These are phyloP conservation scores for Nineta flava DNA, from an alignment of 2,888 invertebrate species.

Conservation along the genomic window DNA sequence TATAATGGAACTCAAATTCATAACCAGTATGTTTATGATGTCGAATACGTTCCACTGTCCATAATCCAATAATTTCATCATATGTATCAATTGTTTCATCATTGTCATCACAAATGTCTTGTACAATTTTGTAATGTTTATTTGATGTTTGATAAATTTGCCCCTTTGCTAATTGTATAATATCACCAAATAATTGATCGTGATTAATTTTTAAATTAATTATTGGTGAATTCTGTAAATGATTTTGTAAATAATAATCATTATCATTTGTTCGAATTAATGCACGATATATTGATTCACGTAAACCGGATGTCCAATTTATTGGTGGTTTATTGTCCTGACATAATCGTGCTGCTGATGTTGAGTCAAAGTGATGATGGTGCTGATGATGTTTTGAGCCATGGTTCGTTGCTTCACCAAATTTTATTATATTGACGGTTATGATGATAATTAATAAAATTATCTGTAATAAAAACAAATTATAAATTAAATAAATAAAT, in stretches of 20 bases:
- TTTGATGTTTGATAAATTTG: constrained; percentile 35
- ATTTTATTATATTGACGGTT: background rate
- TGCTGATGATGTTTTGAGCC: background rate
- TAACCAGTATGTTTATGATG: constrained; percentile 35
- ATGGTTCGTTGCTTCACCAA: background rate
- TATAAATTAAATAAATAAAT: too few relatives aligned
- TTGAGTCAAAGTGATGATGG: too few relatives aligned
- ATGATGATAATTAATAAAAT: background rate
- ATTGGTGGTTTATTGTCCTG: constrained; percentile 9
- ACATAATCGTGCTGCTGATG: too few relatives aligned
- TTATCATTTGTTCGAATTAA: constrained; percentile 39
- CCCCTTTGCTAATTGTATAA: constrained; percentile 46
- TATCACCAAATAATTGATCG: constrained; percentile 41
- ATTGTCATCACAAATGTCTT: constrained; percentile 31
- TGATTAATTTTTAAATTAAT: constrained; percentile 18
- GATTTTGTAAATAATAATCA: constrained; percentile 28
- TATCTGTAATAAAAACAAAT: background rate
- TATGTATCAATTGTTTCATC: constrained; percentile 17
- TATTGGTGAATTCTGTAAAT: constrained; percentile 18
- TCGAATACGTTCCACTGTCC: constrained; percentile 52
- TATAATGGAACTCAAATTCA: constrained; percentile 51
- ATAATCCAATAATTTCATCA: constrained; percentile 38
- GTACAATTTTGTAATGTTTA: constrained; percentile 37
- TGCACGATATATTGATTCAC: constrained; percentile 50
- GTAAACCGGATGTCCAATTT: constrained; percentile 48